Percentiles rank a stretch among this genome's conserved stretches.
phyloP scores from a whole-genome alignment of 2,888 invertebrate genomes.

The Balanococcus diminutus region DNA sequence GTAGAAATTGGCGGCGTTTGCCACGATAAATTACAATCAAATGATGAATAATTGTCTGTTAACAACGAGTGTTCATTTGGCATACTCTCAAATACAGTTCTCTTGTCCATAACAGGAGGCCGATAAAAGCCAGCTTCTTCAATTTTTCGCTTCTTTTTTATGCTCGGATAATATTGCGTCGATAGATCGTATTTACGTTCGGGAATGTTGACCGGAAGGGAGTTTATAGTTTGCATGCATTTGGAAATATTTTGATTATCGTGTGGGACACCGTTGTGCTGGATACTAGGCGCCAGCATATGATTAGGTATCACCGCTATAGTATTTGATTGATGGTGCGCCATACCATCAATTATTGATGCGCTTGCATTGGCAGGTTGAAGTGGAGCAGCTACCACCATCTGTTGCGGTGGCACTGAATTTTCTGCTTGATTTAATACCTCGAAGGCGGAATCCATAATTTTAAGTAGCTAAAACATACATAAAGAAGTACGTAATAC shows the following conservation, averaged over 20 bases:
- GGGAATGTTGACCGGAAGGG: background rate
- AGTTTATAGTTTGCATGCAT: background rate
- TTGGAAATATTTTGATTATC: slow-evolving; percentile 4
- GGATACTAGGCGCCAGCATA: background rate
- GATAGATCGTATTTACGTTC: slow-evolving; percentile 18
- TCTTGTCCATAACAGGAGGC: slow-evolving; percentile 30
- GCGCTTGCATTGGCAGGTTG: background rate
- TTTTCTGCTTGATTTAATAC: background rate
- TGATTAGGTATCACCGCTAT: background rate
- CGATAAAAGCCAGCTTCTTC: slow-evolving; percentile 24
- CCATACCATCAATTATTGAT: background rate
- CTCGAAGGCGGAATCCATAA: slow-evolving; percentile 31
- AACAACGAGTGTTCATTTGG: background rate
- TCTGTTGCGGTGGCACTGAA: background rate
- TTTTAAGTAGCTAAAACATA: slow-evolving; percentile 40
- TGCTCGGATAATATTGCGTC: background rate
- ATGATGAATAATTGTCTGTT: background rate
- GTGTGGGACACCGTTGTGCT: background rate
- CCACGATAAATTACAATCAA: slow-evolving; percentile 26
- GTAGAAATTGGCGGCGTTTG: background rate
- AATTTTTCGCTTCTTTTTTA: slow-evolving; percentile 13
- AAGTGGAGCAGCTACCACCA: background rate
- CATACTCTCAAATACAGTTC: slow-evolving; percentile 12
- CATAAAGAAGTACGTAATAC: too few relatives aligned
- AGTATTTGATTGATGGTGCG: background rate